A percentile compares a stretch with the other conserved stretches of the same genome.
These are phyloP conservation scores for Poeciliopsis turneri DNA, from an alignment of 2,797 vertebrate species.

Conservation along the genomic window DNA sequence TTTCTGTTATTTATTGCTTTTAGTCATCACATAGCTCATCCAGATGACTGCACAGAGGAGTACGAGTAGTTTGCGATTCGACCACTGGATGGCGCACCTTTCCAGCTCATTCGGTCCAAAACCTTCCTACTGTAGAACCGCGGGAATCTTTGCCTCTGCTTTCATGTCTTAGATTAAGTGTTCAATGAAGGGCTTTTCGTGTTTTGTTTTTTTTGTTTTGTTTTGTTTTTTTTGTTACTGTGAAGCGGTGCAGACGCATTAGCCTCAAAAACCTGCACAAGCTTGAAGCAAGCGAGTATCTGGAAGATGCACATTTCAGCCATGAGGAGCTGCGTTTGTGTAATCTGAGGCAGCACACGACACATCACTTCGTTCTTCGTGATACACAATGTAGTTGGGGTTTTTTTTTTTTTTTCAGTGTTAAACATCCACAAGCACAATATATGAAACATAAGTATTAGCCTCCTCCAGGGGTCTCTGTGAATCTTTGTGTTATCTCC, in stretches of 20 bases:
- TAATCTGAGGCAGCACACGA: slow-evolving; percentile 9
- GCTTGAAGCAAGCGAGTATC: slow-evolving; percentile 19
- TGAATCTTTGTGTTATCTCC: slow-evolving; percentile 16
- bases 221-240: slow-evolving; percentile 31
- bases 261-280: slow-evolving; percentile 8
- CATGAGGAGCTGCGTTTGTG: not conserved
- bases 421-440: slow-evolving; percentile 55
- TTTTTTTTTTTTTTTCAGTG: slow-evolving; percentile 3
- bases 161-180: slow-evolving; percentile 26
- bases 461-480: slow-evolving; percentile 29
- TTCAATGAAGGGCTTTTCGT: slow-evolving; percentile 43
- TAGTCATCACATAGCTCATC: slow-evolving; percentile 2
- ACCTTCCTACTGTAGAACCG: slow-evolving; percentile 10
- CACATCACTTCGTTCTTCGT: slow-evolving; percentile 2
- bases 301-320: slow-evolving; percentile 26
- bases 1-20: not conserved
- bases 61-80: slow-evolving; percentile 4
- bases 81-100: slow-evolving; percentile 48
- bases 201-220: not conserved
- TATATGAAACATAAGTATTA: slow-evolving; percentile 49
- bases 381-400: slow-evolving; percentile 5
- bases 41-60: not conserved
- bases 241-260: slow-evolving; percentile 27
- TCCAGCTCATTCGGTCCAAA: slow-evolving; percentile 27
- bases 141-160: slow-evolving; percentile 1